These are phyloP conservation scores for Nebria brevicollis DNA, from an alignment of 2,888 invertebrate genomes.

Conservation along the genomic window DNA sequence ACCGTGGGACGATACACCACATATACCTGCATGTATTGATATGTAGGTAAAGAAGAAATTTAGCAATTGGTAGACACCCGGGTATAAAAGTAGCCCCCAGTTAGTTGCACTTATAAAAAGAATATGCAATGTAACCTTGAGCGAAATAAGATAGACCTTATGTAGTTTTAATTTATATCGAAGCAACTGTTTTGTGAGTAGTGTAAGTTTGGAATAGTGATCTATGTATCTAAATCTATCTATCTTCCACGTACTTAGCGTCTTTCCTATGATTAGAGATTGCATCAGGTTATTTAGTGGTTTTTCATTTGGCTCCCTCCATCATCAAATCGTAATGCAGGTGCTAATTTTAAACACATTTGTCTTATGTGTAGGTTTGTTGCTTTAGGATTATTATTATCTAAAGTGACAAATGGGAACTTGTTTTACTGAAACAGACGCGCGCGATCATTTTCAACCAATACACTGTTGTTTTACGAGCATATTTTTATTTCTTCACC, in stretches of 20 bases:
- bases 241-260: slow-evolving; percentile 16
- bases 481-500: no score
- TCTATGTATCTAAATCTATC: slow-evolving; percentile 6
- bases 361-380: background rate
- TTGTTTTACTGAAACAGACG: background rate
- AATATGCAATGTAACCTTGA: no score
- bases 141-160: background rate
- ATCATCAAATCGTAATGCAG: background rate
- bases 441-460: no score
- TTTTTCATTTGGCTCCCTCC: background rate
- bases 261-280: slow-evolving; percentile 16
- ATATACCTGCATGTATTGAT: background rate
- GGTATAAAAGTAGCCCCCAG: no score
- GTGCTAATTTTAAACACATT: slow-evolving; percentile 1
- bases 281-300: slow-evolving; percentile 15
- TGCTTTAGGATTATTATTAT: slow-evolving; percentile 1
- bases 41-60: no score
- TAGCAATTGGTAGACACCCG: background rate
- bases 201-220: background rate
- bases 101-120: no score
- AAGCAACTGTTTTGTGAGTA: background rate
- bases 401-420: background rate
- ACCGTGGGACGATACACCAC: background rate
- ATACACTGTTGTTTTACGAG: no score
- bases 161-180: slow-evolving; percentile 4